phyloP scores from a whole-genome alignment of 2,888 invertebrate species.

The Synergus umbraculus region DNA sequence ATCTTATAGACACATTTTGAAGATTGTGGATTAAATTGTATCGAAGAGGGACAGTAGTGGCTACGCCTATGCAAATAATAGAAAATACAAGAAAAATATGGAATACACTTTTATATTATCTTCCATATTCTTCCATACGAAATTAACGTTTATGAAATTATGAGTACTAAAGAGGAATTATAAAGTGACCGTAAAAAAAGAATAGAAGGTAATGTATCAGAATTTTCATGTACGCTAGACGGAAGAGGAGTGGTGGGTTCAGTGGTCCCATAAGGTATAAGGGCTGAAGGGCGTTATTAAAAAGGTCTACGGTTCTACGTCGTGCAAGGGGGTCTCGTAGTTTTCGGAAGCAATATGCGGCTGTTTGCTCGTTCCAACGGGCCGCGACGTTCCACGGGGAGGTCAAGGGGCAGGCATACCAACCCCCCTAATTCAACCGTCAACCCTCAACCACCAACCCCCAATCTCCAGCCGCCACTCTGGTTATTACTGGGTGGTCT shows the following conservation, averaged over 20 bases:
- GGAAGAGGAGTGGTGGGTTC: background rate
- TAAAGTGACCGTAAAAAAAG: background rate
- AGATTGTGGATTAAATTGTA: no score
- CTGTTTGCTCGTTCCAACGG: slow-evolving; percentile 59
- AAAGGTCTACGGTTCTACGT: slow-evolving; percentile 60
- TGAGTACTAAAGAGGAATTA: background rate
- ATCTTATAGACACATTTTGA: no score
- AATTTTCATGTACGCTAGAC: slow-evolving; percentile 13
- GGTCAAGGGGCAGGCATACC: slow-evolving; percentile 26
- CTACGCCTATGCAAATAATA: no score
- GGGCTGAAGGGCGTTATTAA: slow-evolving; percentile 70
- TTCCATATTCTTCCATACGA: no score
- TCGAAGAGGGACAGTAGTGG: no score
- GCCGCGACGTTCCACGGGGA: slow-evolving; percentile 42
- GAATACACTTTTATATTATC: no score
- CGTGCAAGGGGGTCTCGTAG: slow-evolving; percentile 57
- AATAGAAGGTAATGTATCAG: background rate
- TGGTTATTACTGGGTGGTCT: slow-evolving; percentile 69
- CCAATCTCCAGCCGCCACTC: slow-evolving; percentile 59
- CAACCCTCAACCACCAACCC: slow-evolving; percentile 49
- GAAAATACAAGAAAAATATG: no score
- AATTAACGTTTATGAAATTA: background rate
- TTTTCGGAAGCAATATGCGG: slow-evolving; percentile 69
- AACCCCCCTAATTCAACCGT: slow-evolving; percentile 62
- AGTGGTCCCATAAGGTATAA: slow-evolving; percentile 12